Percentiles rank a stretch among this genome's conserved stretches.
Evolutionary conservation across 2,888 invertebrate species (phyloP).

Genomic region (Smittia sp.): DNA sequence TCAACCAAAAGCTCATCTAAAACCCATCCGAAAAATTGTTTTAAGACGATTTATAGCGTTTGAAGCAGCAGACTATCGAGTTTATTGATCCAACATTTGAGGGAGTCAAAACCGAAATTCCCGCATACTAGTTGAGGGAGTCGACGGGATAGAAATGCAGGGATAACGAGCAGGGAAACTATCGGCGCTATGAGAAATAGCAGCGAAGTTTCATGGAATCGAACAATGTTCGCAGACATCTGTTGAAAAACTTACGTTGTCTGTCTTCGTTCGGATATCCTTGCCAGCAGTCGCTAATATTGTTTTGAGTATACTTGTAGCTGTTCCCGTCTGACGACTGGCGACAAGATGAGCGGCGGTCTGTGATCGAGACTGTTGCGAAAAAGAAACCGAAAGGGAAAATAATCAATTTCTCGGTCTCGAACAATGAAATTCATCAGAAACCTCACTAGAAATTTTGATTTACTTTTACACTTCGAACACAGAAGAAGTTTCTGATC

Average conservation of each 20-base stretch:
- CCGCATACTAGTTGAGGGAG: slow-evolving; percentile 10
- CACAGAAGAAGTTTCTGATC: neutral
- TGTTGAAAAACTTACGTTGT: slow-evolving; percentile 69
- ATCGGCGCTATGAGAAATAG: neutral
- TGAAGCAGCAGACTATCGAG: slow-evolving; percentile 21
- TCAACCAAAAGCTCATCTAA: too few relatives aligned
- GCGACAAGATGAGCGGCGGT: slow-evolving; percentile 95
- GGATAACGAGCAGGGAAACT: neutral
- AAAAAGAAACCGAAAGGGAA: neutral
- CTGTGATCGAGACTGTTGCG: slow-evolving; percentile 80
- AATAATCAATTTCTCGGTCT: neutral
- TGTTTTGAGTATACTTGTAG: slow-evolving; percentile 84
- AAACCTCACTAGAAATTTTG: neutral
- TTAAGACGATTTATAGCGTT: slow-evolving; percentile 2
- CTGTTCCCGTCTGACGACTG: slow-evolving; percentile 86
- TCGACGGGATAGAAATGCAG: slow-evolving; percentile 19
- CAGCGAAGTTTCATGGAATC: slow-evolving; percentile 15
- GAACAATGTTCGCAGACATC: neutral
- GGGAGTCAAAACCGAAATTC: neutral
- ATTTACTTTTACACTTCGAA: slow-evolving; percentile 14
- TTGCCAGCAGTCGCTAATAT: slow-evolving; percentile 85
- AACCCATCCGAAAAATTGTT: too few relatives aligned
- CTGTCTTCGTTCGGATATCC: slow-evolving; percentile 80
- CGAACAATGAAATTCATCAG: neutral
- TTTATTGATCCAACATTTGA: slow-evolving; percentile 37